Base-by-base conservation (phyloP, 1,140 invertebrate species). In the Sitodiplosis mosellana region DNA sequence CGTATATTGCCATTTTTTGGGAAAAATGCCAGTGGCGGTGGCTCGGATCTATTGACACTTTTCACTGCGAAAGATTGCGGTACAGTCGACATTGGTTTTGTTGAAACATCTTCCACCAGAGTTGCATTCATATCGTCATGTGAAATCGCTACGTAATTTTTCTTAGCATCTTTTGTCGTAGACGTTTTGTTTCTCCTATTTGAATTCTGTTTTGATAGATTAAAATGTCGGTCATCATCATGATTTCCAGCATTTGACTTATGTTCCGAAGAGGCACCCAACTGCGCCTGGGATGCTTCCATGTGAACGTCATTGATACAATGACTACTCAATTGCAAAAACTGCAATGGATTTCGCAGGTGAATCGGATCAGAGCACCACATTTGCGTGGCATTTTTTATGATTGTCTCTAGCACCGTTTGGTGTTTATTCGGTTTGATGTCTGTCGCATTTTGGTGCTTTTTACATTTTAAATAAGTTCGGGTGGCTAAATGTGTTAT, bases 281-380 rank as follows among this genome's bases (percentile, higher is more conserved):
- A 10, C 21, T 46, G 14, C 15, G n/a, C 34, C 8, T 40, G 27
- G 11, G 19, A 40, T 7, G 18, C 45, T 19, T 45, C 38, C 15
- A 10, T 40, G 6, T 46, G 33, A 11, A 44, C 14, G 33, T 51
- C 47, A 21, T 48, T 48, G 19, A 51, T 51, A n/a, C 42, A 48
- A 34, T 51, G 50, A 20, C 47, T 46, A 2, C n/a, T 27, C 11
- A 48, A 37, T 33, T 51, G 50, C 2, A 51, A 20, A 22, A 51
- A 51, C 10, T 48, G 44, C 12, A 51, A 27, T 8, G 50, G 46
- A 27, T 45, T 46, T n/a, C 50, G 27, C 18, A 51, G 37, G 27
- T 51, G 50, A 38, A 51, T 37, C 41, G 47, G 49, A n/a, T 46
- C 40, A 10, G 21, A n/a, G 27, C 48, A 48, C 50, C 50, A 51